Evolutionary conservation across 2,888 invertebrate species (phyloP).

Genomic region (Drosophila meridionalis): DNA sequence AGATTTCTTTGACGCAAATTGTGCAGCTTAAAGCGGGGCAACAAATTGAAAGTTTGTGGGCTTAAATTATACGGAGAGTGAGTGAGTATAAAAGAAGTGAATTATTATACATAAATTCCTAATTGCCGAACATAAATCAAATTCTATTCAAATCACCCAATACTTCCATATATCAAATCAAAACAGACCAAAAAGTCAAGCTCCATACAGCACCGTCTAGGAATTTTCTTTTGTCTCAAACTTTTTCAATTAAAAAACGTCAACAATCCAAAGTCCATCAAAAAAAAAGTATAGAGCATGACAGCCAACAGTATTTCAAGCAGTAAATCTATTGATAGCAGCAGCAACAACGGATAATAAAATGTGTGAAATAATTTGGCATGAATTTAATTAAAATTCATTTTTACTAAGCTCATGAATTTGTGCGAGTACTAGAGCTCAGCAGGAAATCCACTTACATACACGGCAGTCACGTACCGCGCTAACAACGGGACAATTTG

Average conservation of each 20-base stretch:
- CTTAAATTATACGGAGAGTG: no score
- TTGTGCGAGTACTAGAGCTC: background rate
- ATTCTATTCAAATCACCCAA: no score
- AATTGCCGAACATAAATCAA: no score
- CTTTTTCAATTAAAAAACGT: background rate
- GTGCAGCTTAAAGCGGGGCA: background rate
- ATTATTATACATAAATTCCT: no score
- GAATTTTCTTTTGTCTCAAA: background rate
- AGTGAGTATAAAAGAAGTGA: no score
- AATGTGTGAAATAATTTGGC: conserved; percentile 18
- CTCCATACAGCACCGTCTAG: background rate
- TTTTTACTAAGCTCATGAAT: conserved; percentile 23
- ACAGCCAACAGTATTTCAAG: background rate
- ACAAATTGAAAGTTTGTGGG: background rate
- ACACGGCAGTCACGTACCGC: conserved; percentile 49
- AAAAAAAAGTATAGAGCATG: background rate
- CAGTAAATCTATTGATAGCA: background rate
- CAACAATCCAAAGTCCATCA: background rate
- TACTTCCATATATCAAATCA: no score
- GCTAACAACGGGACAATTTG: conserved; percentile 67
- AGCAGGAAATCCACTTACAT: conserved; percentile 35
- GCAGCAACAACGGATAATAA: background rate
- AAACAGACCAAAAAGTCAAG: background rate
- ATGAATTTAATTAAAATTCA: conserved; percentile 72
- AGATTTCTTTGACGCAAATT: conserved; percentile 2